phyloP scores from a whole-genome alignment of 2,797 vertebrate genomes.

The Loris lydekkerianus region DNA sequence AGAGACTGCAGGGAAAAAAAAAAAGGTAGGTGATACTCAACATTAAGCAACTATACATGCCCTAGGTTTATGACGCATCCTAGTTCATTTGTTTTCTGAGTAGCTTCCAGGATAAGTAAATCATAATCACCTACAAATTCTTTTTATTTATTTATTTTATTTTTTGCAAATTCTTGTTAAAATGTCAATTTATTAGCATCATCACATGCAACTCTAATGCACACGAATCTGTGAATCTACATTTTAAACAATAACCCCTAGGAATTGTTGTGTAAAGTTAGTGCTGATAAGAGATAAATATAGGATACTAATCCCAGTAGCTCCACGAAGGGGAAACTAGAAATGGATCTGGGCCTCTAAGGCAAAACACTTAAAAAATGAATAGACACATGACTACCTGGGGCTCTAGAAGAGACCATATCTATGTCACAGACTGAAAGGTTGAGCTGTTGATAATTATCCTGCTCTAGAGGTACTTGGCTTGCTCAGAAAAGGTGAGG shows the following conservation, averaged over 20 bases:
- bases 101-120: background rate
- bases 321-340: background rate
- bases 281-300: background rate
- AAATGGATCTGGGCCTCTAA: background rate
- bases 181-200: background rate
- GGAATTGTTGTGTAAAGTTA: background rate
- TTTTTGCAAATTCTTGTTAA: background rate
- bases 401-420: background rate
- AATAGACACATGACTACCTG: background rate
- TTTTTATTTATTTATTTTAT: background rate
- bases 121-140: background rate
- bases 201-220: background rate
- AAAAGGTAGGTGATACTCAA: background rate
- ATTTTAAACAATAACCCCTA: background rate
- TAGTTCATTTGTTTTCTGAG: background rate
- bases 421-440: background rate
- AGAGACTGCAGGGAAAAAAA: background rate
- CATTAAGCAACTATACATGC: background rate
- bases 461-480: background rate
- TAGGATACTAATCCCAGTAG: background rate
- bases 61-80: background rate
- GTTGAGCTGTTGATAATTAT: background rate
- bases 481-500: background rate
- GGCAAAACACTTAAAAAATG: background rate
- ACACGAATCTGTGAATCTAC: background rate